Conservation (phyloP, 2,797 vertebrate genomes). For the Sarcoramphus papa region DNA sequence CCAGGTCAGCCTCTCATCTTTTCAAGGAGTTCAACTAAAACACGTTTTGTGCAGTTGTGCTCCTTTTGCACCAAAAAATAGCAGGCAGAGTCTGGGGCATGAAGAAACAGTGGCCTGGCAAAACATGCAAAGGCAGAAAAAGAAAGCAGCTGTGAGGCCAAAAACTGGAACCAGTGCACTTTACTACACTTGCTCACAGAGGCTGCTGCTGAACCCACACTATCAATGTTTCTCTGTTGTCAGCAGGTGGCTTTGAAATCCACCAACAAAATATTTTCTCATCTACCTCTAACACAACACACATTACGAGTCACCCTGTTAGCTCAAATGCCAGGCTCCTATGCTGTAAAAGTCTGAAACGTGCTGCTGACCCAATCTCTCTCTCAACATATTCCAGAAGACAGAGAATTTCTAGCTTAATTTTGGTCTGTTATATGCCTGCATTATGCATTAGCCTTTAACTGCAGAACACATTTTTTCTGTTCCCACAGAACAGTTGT, state of each 20-base stretch:
- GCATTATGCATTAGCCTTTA: neutral
- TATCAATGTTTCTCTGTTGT: neutral
- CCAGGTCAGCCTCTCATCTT: neutral
- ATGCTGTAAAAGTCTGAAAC: neutral
- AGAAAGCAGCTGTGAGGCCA: neutral
- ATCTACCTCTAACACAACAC: neutral
- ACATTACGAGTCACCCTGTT: neutral
- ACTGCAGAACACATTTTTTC: neutral
- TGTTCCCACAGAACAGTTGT: neutral
- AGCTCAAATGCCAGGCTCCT: neutral
- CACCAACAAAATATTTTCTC: neutral
- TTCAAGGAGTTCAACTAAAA: neutral
- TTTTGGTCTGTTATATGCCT: neutral
- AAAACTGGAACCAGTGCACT: neutral
- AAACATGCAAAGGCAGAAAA: neutral
- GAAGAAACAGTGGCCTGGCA: neutral
- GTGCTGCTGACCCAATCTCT: neutral
- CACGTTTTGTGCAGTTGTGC: neutral
- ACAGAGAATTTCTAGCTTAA: neutral
- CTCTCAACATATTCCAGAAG: neutral
- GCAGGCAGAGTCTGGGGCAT: neutral
- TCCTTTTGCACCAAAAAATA: neutral
- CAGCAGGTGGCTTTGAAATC: neutral
- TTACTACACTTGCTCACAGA: neutral
- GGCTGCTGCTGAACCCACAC: neutral